Evolutionary conservation across 2,888 invertebrate species (phyloP).

Genomic region (Mimachlamys varia): DNA sequence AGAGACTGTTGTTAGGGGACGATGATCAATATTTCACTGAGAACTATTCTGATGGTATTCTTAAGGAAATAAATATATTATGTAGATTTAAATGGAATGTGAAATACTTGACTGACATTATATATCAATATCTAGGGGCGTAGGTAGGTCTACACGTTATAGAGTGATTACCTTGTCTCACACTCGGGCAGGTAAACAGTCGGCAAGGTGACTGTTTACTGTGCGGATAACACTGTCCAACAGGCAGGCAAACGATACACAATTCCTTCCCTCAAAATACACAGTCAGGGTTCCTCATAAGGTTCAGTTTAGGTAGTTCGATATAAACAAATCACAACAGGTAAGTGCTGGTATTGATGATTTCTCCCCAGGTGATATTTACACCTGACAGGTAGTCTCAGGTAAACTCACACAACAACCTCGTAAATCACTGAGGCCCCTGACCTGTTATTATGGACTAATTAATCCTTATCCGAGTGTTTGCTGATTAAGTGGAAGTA

Average conservation of each 20-base stretch:
- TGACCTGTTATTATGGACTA: background rate
- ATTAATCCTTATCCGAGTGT: background rate
- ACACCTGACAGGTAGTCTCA: constrained; percentile 3
- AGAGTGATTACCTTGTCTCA: constrained; percentile 27
- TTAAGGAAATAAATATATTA: background rate
- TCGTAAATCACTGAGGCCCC: background rate
- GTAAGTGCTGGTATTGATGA: background rate
- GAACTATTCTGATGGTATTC: background rate
- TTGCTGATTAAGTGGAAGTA: background rate
- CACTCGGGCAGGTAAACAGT: constrained; percentile 17
- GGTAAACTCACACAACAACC: background rate
- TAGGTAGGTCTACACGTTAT: background rate
- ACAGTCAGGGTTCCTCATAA: background rate
- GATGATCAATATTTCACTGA: background rate
- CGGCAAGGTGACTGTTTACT: constrained; percentile 36
- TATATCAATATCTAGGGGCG: constrained; percentile 27
- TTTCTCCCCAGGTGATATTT: background rate
- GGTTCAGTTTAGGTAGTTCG: background rate
- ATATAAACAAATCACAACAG: constrained; percentile 30
- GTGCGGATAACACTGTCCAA: constrained; percentile 31
- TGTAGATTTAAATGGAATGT: background rate
- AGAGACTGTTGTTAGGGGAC: background rate
- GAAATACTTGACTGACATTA: constrained; percentile 8
- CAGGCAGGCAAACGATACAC: background rate
- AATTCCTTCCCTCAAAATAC: background rate